phyloP scores from a whole-genome alignment of 2,797 vertebrate species.

The Streptopelia turtur region DNA sequence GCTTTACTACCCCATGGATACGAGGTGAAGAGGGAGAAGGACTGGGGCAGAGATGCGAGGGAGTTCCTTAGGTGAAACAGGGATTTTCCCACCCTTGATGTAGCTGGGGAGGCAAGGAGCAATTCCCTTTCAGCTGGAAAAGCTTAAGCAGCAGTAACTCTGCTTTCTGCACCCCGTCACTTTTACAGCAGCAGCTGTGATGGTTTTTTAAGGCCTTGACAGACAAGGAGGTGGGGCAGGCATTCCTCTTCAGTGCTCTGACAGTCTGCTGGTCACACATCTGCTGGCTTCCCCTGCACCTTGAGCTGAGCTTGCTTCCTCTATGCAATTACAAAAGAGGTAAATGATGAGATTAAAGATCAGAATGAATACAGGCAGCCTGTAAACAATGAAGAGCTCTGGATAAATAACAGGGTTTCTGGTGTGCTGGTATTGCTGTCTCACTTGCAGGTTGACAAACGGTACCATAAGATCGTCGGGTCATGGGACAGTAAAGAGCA shows the following conservation, averaged over 20 bases:
- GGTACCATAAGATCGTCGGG: background rate
- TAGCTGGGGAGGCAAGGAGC: background rate
- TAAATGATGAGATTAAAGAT: background rate
- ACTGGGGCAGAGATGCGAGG: background rate
- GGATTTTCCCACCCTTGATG: background rate
- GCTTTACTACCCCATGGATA: background rate
- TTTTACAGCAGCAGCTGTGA: background rate
- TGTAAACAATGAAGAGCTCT: background rate
- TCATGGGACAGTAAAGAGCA: slow-evolving; percentile 48
- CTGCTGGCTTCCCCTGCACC: fast-evolving
- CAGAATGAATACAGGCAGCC: background rate
- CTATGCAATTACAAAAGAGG: background rate
- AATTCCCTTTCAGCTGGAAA: background rate
- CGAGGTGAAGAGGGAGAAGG: background rate
- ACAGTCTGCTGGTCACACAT: background rate
- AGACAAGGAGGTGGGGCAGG: background rate
- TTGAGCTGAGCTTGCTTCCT: background rate
- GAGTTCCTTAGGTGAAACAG: background rate
- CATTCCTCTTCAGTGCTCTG: background rate
- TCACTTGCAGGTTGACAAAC: slow-evolving; percentile 30
- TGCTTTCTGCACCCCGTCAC: background rate
- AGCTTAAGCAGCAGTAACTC: background rate
- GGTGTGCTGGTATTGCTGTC: background rate
- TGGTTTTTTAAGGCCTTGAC: background rate
- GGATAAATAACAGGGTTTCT: background rate